Conservation (phyloP, 1,140 invertebrate species). For the Acyrthosiphon pisum region DNA sequence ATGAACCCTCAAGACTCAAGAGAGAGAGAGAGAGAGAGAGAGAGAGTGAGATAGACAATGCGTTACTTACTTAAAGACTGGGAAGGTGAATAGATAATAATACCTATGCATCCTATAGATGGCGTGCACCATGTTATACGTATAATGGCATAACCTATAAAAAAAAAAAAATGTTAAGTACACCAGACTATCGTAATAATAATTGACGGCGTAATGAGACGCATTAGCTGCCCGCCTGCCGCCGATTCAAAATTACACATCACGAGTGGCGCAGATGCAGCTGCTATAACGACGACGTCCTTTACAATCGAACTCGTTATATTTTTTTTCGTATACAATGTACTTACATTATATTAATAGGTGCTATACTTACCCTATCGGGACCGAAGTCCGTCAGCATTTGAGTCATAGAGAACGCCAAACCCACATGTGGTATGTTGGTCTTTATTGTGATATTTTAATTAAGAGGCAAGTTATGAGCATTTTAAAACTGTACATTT, state of each 20-base stretch:
- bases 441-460: background rate
- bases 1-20: background rate
- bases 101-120: background rate
- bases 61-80: background rate
- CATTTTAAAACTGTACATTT: background rate
- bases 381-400: background rate
- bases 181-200: background rate
- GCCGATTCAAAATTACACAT: background rate
- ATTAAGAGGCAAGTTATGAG: background rate
- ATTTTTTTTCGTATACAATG: background rate
- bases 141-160: conserved; percentile 3
- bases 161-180: conserved; percentile 20
- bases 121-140: background rate
- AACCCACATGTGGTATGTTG: background rate
- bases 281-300: background rate
- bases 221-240: background rate
- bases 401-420: background rate
- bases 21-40: background rate
- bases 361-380: background rate
- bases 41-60: background rate
- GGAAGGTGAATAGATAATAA: background rate
- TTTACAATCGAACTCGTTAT: conserved; percentile 36
- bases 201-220: background rate
- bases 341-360: background rate
- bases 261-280: background rate